Evolutionary conservation across 2,888 invertebrate species (phyloP), one percentile per base, ranked within the genome.

Genomic region (Melieria omissa): DNA sequence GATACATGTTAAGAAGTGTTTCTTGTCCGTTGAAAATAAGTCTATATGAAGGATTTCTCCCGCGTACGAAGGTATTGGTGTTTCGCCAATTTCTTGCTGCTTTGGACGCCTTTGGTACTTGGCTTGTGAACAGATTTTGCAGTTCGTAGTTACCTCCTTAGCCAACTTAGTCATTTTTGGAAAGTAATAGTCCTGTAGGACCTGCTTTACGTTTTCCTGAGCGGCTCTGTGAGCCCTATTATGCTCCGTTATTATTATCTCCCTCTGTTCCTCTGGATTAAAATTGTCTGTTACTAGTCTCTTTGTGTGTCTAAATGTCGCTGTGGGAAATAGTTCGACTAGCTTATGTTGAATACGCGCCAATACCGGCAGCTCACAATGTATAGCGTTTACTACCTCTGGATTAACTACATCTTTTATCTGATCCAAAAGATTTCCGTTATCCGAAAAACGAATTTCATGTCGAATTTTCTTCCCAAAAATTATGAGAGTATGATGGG

Each of bases 11-110:
- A 29, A 29, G 29, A 29, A 29, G 29, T 29, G 29, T 29, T 29
- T 29, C 29, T 65, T 57, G 42, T 67, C 71, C 16, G 76, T 76
- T 1, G 57, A 74, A 60, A 73, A 75, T 46, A 76, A 75, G 45
- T n/a, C n/a, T n/a, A n/a, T n/a, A 76, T 5, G n/a, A n/a, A 73
- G 44, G 12, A 71, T 73, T 14, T 73, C 69, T 12, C 71, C 73
- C 52, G 71, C 52, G 45, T 65, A 68, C 10, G 66, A 69, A n/a
- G 73, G 74, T 46, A 75, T 76, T 41, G 69, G 72, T 29, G 73
- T 75, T 46, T 52, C 55, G 2, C 67, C 73, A 14, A 73, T 42
- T 41, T 41, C 14, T 47, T 60, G 65, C 49, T 65, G 60, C 14
- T 41, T 57, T n/a, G 70, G 65, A n/a, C 58, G 58, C 46, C 71